Evolutionary conservation across 2,113 vertebrate genomes (phyloP).

Genomic region (Ammodytes marinus): DNA sequence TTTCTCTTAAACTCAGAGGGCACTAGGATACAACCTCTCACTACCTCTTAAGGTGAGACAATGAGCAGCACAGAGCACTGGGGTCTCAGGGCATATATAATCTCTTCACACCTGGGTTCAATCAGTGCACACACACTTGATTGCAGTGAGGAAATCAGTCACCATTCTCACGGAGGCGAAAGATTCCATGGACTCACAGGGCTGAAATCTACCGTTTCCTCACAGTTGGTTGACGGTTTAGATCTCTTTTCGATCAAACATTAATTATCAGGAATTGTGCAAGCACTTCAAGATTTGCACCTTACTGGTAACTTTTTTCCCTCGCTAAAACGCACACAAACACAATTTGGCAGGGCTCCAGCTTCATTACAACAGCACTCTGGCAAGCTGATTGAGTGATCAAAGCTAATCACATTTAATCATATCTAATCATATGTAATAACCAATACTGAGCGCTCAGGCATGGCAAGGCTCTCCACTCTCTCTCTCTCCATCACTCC

Average conservation of each 20-base stretch:
- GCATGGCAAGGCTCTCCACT: conserved; percentile 51
- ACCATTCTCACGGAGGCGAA: too few species aligned
- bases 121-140: too few species aligned
- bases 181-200: too few species aligned
- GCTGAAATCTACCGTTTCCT: too few species aligned
- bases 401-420: conserved; percentile 77
- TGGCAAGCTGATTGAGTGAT: conserved; percentile 73
- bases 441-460: conserved; percentile 66
- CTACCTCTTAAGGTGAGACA: too few species aligned
- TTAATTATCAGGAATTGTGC: conserved; percentile 39
- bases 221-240: conserved; percentile 18
- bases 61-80: too few species aligned
- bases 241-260: conserved; percentile 43
- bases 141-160: too few species aligned
- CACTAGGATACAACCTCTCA: too few species aligned
- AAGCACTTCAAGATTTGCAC: conserved; percentile 27
- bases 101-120: too few species aligned
- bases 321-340: neutral
- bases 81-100: too few species aligned
- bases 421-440: conserved; percentile 77
- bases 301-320: conserved; percentile 12
- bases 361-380: conserved; percentile 66
- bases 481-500: neutral
- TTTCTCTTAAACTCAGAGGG: too few species aligned
- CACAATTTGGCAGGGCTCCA: conserved; percentile 50